Base-by-base conservation (phyloP, 2,797 vertebrate species). In the Alauda arvensis region DNA sequence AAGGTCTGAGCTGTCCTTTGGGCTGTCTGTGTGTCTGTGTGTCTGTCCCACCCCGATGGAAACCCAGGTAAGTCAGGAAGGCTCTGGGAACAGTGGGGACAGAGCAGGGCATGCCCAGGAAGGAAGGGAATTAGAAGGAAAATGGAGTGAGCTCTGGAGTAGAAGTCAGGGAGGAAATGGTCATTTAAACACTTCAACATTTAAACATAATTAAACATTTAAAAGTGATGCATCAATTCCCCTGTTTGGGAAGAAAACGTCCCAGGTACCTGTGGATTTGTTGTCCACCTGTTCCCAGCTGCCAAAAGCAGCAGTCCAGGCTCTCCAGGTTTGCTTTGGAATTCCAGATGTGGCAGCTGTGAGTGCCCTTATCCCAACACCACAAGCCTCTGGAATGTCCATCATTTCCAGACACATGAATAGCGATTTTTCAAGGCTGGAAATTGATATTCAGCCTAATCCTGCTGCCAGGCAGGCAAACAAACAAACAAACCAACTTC, bases 401-500 rank as follows among this genome's bases (percentile, higher is more conserved):
- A 81, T 89, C 67, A 51, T 76, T 63, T 14, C 60, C 59, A 69
- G 74, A 12, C 74, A 78, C 59, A 88, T 83, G 93, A 91, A 95
- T 92, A 91, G 75, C 25, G 9, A 61, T 46, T 89, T 92, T 90
- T 85, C 63, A 90, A 94, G 89, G 67, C 85, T 92, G 83, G 63
- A 90, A 91, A 76, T 31, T 70, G 69, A 45, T 52, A 34, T 69
- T 85, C 87, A 85, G 85, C 83, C 80, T 91, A 90, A 94, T 95
- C 94, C 87, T 74, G 63, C 83, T 46, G 89, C 37, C 37, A 10
- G 48, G 37, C 37, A 87, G 85, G 90, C 85, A 94, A 95, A 87
- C 92, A 93, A 94, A 87, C 92, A 93, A 93, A 91, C 89, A 76
- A 85, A 85, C 85, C 90, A 33, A 88, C 85, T 95, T 93, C 94